Evolutionary conservation across 2,113 vertebrate genomes (phyloP).

Genomic region (Dipodomys merriami): DNA sequence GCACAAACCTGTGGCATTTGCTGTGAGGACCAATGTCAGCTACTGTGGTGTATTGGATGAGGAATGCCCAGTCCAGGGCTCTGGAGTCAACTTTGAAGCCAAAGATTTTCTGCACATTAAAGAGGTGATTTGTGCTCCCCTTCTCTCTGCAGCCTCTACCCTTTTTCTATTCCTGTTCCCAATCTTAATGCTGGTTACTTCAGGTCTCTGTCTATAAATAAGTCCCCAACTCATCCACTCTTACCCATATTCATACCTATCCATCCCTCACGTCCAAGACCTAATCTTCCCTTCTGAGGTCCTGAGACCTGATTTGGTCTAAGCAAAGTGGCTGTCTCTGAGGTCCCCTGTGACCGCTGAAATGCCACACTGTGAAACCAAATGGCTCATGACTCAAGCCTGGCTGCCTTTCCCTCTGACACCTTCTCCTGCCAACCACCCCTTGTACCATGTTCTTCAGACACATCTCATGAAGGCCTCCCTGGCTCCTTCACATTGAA

Average conservation of each 20-base stretch:
- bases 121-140: constrained; percentile 89
- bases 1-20: constrained; percentile 97
- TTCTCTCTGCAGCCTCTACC: neutral
- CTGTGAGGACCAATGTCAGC: constrained; percentile 96
- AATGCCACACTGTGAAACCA: neutral
- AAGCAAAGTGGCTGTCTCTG: neutral
- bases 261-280: neutral
- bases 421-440: neutral
- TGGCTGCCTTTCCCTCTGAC: neutral
- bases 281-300: neutral
- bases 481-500: neutral
- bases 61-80: constrained; percentile 97
- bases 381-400: neutral
- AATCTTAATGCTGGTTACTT: neutral
- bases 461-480: neutral
- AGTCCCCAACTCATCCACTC: neutral
- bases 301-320: neutral
- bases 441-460: neutral
- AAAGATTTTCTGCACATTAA: constrained; percentile 99
- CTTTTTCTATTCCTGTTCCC: neutral
- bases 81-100: constrained; percentile 98
- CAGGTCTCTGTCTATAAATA: neutral
- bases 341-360: neutral
- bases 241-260: neutral
- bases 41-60: constrained; percentile 97